phyloP scores from a whole-genome alignment of 2,888 invertebrate genomes.

The Brachypterus glaber region DNA sequence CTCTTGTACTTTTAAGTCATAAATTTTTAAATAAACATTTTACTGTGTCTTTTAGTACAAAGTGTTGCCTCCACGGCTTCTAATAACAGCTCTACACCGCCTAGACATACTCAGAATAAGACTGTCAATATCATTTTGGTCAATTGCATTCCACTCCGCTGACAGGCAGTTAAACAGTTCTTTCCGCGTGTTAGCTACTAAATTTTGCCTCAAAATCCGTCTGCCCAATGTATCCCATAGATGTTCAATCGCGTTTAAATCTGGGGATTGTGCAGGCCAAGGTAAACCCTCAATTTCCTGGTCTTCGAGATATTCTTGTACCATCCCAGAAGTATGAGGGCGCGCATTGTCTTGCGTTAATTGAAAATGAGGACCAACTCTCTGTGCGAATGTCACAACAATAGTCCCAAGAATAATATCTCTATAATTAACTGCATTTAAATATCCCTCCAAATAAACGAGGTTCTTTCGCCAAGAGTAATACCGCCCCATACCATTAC shows the following conservation, averaged over 20 bases:
- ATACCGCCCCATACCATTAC: slow-evolving; percentile 16
- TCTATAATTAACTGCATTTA: too few relatives aligned
- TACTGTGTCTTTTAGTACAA: too few relatives aligned
- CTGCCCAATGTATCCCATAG: slow-evolving; percentile 8
- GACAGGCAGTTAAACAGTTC: slow-evolving; percentile 3
- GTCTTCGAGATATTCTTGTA: slow-evolving; percentile 7
- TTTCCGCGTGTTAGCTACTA: not conserved
- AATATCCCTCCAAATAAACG: slow-evolving; percentile 3
- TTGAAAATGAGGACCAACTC: slow-evolving; percentile 12
- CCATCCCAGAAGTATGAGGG: slow-evolving; percentile 9
- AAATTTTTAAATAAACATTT: too few relatives aligned
- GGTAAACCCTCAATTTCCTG: slow-evolving; percentile 9
- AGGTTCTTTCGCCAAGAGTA: too few relatives aligned
- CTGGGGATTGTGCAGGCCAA: slow-evolving; percentile 16
- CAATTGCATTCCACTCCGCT: slow-evolving; percentile 2
- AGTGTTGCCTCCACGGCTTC: slow-evolving; percentile 6
- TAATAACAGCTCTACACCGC: slow-evolving; percentile 7
- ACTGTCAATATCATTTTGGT: slow-evolving; percentile 9
- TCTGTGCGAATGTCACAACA: slow-evolving; percentile 12
- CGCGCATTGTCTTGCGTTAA: slow-evolving; percentile 19
- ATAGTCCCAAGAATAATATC: slow-evolving; percentile 14
- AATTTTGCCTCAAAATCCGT: slow-evolving; percentile 2
- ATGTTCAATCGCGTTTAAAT: slow-evolving; percentile 18
- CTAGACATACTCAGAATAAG: slow-evolving; percentile 9
- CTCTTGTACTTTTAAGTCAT: too few relatives aligned